Evolutionary conservation across 2,113 vertebrate species (phyloP).

Genomic region (Amia ocellicauda): DNA sequence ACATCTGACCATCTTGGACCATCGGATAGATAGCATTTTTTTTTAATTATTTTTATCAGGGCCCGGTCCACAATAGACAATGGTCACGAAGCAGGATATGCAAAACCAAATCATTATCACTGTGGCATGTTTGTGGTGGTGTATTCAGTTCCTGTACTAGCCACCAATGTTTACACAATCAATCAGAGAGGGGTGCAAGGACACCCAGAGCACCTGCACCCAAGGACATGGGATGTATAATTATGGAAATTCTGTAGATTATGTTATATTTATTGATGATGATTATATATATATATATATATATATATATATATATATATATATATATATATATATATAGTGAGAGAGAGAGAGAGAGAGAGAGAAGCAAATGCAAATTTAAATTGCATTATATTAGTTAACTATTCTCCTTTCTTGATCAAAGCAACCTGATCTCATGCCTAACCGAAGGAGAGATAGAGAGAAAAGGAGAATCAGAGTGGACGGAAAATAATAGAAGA

Average conservation of each 20-base stretch:
- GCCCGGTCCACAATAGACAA: slow-evolving; percentile 46
- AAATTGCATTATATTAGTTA: too few species aligned
- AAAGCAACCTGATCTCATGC: too few species aligned
- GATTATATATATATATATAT: too few species aligned
- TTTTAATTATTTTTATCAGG: too few species aligned
- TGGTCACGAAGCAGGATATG: slow-evolving; percentile 54
- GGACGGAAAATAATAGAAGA: not conserved
- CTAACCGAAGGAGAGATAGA: not conserved
- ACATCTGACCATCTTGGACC: slow-evolving; percentile 31
- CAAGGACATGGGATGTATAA: slow-evolving; percentile 21
- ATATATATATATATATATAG: too few species aligned
- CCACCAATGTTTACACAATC: slow-evolving; percentile 38
- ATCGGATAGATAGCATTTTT: slow-evolving; percentile 41
- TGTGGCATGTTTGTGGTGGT: slow-evolving; percentile 14
- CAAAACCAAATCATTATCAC: slow-evolving; percentile 38
- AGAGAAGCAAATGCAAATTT: too few species aligned
- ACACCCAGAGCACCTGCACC: slow-evolving; percentile 37
- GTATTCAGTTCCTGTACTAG: slow-evolving; percentile 37
- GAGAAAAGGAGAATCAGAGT: not conserved
- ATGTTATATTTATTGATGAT: too few species aligned
- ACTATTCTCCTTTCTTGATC: too few species aligned
- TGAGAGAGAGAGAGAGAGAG: too few species aligned
- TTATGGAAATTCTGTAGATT: slow-evolving; percentile 28
- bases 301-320: too few species aligned
- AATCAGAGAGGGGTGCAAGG: slow-evolving; percentile 23